A percentile compares a stretch with the other conserved stretches of the same genome.
phyloP scores from a whole-genome alignment of 2,113 vertebrate genomes.

The Nymphicus hollandicus region DNA sequence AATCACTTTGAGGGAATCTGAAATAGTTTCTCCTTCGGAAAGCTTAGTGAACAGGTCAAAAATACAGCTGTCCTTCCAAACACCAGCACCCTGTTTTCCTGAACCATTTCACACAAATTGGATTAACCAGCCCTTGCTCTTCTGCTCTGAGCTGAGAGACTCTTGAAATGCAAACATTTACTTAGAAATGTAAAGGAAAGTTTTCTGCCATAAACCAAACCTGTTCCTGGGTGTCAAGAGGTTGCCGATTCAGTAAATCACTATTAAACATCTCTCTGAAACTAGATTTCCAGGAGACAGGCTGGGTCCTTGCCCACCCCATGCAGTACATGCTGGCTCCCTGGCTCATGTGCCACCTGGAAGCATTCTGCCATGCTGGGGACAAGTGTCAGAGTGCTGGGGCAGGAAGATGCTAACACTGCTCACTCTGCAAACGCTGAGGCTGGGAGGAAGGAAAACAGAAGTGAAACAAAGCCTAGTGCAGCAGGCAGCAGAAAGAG shows the following conservation, averaged over 20 bases:
- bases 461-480: neutral
- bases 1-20: neutral
- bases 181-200: neutral
- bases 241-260: neutral
- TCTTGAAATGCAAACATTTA: neutral
- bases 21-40: neutral
- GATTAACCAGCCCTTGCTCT: neutral
- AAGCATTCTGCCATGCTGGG: neutral
- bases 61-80: neutral
- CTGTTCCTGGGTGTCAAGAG: neutral
- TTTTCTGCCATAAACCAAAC: neutral
- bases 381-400: neutral
- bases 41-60: neutral
- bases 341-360: neutral
- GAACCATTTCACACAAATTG: neutral
- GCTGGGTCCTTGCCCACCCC: neutral
- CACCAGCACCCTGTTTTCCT: neutral
- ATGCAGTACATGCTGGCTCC: rapidly evolving
- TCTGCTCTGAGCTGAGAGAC: neutral
- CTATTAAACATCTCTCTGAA: neutral
- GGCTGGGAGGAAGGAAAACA: neutral
- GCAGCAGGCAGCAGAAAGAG: neutral
- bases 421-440: neutral
- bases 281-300: neutral
- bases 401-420: neutral